Evolutionary conservation across 2,797 vertebrate species (phyloP), one percentile per base, ranked within the genome.

Genomic region (Geotria australis): DNA sequence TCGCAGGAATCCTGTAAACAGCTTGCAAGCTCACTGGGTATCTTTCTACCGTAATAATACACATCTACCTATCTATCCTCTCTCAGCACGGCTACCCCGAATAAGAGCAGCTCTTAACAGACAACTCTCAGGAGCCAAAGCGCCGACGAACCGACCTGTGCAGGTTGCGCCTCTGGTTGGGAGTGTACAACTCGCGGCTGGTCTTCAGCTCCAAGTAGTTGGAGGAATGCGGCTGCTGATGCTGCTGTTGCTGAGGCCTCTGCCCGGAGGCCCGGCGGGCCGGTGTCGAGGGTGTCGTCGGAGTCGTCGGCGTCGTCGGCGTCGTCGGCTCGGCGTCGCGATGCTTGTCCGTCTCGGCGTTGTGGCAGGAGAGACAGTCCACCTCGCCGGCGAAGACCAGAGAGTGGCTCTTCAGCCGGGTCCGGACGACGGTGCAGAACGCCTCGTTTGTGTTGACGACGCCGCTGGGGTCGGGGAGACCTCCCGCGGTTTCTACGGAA

Each of bases 151-250:
- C 24, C 59, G 57, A 83, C 84, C 83, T 79, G 71, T 82, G 77
- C 62, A 91, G 79, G 70, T 71, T 85, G 67, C 71, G 80, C 65
- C 74, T 75, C 47, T 88, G 84, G 66, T 80, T 77, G 1, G 74
- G 74, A 46, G 72, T 83, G 64, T 76, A 77, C 67, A 84, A 84
- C 67, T 85, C 79, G 9, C 74, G 76, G 3, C 78, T 80, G 4
- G 83, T 85, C 74, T 91, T 91, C 59, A 91, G 73, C 65, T 91
- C 84, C 7, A 91, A 61, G 5, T 91, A 91, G 61, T 79, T 83
- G 49, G 12, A n/a, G 24, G 24, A 38, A 38, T 38, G 24, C 24
- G 38, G 24, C 24, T 24, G 15, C 15, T 38, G 24, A 38, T 38
- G 24, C 24, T 38, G 24, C 24, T 24, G 15, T 15, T 38, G 24